Evolutionary conservation across 2,113 vertebrate genomes (phyloP).

Genomic region (Mugil cephalus): DNA sequence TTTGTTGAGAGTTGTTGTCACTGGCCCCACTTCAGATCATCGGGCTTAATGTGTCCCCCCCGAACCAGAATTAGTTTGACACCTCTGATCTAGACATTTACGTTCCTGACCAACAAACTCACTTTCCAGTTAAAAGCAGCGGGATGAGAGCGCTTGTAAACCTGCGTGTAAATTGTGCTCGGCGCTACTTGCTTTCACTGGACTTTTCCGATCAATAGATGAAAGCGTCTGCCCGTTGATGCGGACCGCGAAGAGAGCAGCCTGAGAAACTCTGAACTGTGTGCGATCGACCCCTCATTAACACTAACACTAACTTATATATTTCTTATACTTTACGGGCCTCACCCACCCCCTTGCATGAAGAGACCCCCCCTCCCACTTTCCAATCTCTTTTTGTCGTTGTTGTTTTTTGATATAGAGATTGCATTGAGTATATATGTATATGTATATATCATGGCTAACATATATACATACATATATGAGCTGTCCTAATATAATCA

Average conservation of each 20-base stretch:
- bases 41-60: too few species aligned
- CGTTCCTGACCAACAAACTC: too few species aligned
- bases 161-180: too few species aligned
- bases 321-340: constrained; percentile 66
- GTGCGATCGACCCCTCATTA: constrained; percentile 76
- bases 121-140: too few species aligned
- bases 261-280: constrained; percentile 58
- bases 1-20: too few species aligned
- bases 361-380: constrained; percentile 26
- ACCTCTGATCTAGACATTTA: too few species aligned
- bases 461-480: constrained; percentile 84
- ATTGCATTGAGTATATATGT: constrained; percentile 81
- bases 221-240: constrained; percentile 39
- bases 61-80: too few species aligned
- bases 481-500: constrained; percentile 70
- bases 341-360: constrained; percentile 74
- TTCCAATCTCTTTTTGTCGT: constrained; percentile 15
- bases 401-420: constrained; percentile 49
- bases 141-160: too few species aligned
- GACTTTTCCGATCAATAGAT: constrained; percentile 37
- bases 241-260: constrained; percentile 39
- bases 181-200: constrained; percentile 74
- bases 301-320: constrained; percentile 80
- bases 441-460: constrained; percentile 80
- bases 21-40: too few species aligned